Base-by-base conservation (phyloP, 1,140 invertebrate species). In the Drosophila gunungcola region DNA sequence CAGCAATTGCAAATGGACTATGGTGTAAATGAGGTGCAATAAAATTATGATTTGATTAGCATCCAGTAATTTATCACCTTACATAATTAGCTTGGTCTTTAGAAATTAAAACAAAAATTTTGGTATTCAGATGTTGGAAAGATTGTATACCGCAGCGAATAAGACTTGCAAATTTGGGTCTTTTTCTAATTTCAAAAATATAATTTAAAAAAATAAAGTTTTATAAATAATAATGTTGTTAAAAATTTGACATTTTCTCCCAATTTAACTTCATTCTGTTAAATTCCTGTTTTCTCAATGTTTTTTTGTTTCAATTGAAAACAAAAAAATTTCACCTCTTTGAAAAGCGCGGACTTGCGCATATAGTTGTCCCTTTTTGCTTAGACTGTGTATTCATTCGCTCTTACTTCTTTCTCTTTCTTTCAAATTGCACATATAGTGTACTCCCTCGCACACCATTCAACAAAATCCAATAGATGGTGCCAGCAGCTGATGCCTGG, bases 1-100 rank as follows among this genome's bases (percentile, higher is more conserved):
- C 25, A 48, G 12, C 16, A 39, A 36, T 12, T 29, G 32, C n/a
- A 51, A 32, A n/a, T 62, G 25, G 42, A 11, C 5, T 21, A 10
- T 54, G 1, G 65, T 54, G 48, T 25, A 45, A 45, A 70, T 68
- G 16, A 70, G n/a, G 42, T 56, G 64, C n/a, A 29, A 70, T 9
- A 6, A 65, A 46, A 63, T 63, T 46, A 65, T 38, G 12, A 7
- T 2, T n/a, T 3, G 10, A 43, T 39, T 58, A 11, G 11, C 34
- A 36, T 4, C 39, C 25, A 41, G 12, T 4, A 21, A 1, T 7
- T 32, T 2, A 32, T 2, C 6, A 1, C 6, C 5, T 62, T 64
- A 16, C 38, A 34, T 58, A 42, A 42, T n/a, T 1, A 21, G n/a
- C n/a, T n/a, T n/a, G n/a, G n/a, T n/a, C n/a, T n/a, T n/a, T n/a